Base-by-base conservation (phyloP, 2,113 vertebrate species). In the Callipepla californica region DNA sequence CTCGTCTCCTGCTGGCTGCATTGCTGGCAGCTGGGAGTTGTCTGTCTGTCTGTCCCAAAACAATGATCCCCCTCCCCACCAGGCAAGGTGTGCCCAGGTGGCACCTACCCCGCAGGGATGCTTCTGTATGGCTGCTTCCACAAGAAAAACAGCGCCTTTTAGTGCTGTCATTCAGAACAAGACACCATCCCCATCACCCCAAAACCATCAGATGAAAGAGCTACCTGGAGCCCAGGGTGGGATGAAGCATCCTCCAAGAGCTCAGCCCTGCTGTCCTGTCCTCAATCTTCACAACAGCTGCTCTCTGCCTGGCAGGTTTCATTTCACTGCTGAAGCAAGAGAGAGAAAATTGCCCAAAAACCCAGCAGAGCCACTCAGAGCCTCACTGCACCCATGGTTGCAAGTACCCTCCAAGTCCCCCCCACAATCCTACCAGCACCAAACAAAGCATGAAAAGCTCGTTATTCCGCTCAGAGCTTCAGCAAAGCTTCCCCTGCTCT, bases 11-110 rank as follows among this genome's bases (percentile, higher is more conserved):
- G 32, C 78, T 50, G 26, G 4, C 36, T 44, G 5, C 28, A 47
- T 38, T 34, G 14, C 26, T n/a, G 26, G 8, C 5, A 40, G 55
- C 23, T 36, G 47, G 47, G 21, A 14, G 11, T 34, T 62, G 25
- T 10, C 47, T 20, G 19, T 7, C n/a, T 40, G 48, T 40, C 50
- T 68, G 57, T 75, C 74, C 73, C 4, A 0, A 20, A 25, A 6
- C 32, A 19, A 3, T 50, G 48, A 13, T 11, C 1, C 13, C 25
- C 38, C 36, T 70, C 25, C 8, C 32, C 0, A 1, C 8, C 0
- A 11, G 67, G 22, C 67, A 12, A 9, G 13, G 14, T 34, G 42
- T 36, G 20, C 23, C 32, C 26, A 21, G 21, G 9, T 36, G 26
- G 8, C 25, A 67, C 18, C 55, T 9, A 32, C 8, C 36, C 53